Evolutionary conservation across 1,140 invertebrate genomes (phyloP), one percentile per base, ranked within the genome.

Genomic region (Cotesia typhae): DNA sequence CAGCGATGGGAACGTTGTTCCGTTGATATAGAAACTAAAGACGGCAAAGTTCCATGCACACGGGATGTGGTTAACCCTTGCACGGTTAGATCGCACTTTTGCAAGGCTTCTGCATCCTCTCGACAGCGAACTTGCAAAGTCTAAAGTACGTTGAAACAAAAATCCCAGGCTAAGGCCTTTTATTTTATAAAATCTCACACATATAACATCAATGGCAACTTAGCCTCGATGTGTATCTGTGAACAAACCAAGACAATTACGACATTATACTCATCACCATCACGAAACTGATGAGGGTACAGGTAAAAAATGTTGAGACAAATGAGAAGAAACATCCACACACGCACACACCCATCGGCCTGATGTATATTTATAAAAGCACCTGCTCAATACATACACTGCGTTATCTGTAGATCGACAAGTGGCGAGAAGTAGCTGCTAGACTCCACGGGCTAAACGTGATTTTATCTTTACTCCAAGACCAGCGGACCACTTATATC

Each of bases 401-500:
- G 53, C 71, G 69, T 77, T 84, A 85, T 86, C 60, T 80, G 82
- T 83, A 83, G 81, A 78, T 70, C 70, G 64, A 63, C 52, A 63
- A 63, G 52, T 41, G 64, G 53, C 52, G 52, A 72, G 63, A 67
- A 67, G 53, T 71, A 67, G 73, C 41, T 71, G 74, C 71, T 72
- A 61, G 70, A 67, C 61, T 67, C 66, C 36, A 20, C 51, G 61
- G 20, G 9, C 60, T 41, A 35, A 51, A 20, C 5, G 35, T 61
- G 75, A 76, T 76, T 47, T 69, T 76, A 74, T 74, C 73, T 67
- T 52, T n/a, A 41, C 57, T 59, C 70, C 74, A 78, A 82, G 83
- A 84, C 82, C 84, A 83, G 79, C 84, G 84, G 84, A 87, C 85
- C 85, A 87, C 85, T 87, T 87, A 87, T 83, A 86, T 86, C 84